These are phyloP conservation scores for Trogon melanurus DNA, from an alignment of 2,113 vertebrate species.

Conservation along the genomic window DNA sequence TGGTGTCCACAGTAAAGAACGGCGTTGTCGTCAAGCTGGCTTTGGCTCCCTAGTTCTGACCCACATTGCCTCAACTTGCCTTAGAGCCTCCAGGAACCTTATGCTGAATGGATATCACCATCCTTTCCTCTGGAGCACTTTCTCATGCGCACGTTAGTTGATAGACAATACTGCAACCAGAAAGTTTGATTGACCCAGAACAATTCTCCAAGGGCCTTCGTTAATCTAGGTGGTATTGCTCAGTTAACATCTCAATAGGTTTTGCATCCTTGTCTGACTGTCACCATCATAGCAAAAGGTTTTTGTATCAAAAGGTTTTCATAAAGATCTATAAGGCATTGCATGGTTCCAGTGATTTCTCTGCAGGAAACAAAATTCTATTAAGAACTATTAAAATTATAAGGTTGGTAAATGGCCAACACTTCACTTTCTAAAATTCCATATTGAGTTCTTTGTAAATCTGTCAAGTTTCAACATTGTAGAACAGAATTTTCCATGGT, in stretches of 20 bases:
- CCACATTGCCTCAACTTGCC: neutral
- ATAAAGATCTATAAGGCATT: neutral
- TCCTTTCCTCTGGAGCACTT: neutral
- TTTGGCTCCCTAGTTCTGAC: neutral
- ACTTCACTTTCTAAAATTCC: conserved; percentile 12
- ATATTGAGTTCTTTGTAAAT: neutral
- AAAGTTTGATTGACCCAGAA: neutral
- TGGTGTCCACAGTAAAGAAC: neutral
- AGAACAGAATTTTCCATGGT: neutral
- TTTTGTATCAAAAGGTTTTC: neutral
- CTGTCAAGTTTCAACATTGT: neutral
- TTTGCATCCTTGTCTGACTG: neutral
- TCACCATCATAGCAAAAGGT: neutral
- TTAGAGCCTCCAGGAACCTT: neutral
- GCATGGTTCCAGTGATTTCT: neutral
- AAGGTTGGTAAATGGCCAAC: neutral
- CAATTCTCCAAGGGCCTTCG: neutral
- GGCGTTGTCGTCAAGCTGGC: neutral
- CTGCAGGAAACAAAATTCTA: conserved; percentile 1
- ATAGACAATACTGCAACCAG: neutral
- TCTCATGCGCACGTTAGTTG: fast-evolving
- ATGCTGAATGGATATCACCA: neutral
- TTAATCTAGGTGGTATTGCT: fast-evolving
- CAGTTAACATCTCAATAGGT: neutral
- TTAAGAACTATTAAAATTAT: neutral